Evolutionary conservation across 2,888 invertebrate species (phyloP).

Genomic region (Eucriotettix oculatus): DNA sequence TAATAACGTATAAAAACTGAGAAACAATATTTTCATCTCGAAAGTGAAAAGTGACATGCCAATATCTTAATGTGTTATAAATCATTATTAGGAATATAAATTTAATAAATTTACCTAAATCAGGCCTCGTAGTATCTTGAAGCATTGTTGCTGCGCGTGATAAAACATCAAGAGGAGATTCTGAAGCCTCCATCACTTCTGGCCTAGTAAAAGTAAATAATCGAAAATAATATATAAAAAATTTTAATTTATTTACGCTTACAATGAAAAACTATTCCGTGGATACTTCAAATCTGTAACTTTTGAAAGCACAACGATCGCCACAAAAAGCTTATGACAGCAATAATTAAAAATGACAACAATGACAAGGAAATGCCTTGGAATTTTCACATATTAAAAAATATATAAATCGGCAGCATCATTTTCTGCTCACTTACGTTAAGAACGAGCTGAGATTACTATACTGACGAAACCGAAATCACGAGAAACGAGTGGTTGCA

Average conservation of each 20-base stretch:
- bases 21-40: too few relatives aligned
- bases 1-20: too few relatives aligned
- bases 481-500: not conserved
- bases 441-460: not conserved
- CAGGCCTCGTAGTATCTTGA: constrained; percentile 30
- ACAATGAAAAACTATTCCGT: not conserved
- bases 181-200: constrained; percentile 49
- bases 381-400: not conserved
- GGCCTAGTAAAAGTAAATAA: not conserved
- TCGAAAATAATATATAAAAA: not conserved
- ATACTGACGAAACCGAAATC: not conserved
- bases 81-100: too few relatives aligned
- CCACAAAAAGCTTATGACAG: too few relatives aligned
- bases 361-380: not conserved
- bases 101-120: too few relatives aligned
- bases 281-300: too few relatives aligned
- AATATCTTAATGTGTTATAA: too few relatives aligned
- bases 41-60: too few relatives aligned
- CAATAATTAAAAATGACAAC: not conserved
- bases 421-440: too few relatives aligned
- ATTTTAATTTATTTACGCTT: not conserved
- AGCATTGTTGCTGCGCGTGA: constrained; percentile 82
- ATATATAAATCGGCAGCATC: not conserved
- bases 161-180: constrained; percentile 71
- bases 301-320: too few relatives aligned